A percentile compares a stretch with the other conserved stretches of the same genome.
Conservation (phyloP, 2,888 invertebrate genomes). For the Leptinotarsa haldemani region DNA sequence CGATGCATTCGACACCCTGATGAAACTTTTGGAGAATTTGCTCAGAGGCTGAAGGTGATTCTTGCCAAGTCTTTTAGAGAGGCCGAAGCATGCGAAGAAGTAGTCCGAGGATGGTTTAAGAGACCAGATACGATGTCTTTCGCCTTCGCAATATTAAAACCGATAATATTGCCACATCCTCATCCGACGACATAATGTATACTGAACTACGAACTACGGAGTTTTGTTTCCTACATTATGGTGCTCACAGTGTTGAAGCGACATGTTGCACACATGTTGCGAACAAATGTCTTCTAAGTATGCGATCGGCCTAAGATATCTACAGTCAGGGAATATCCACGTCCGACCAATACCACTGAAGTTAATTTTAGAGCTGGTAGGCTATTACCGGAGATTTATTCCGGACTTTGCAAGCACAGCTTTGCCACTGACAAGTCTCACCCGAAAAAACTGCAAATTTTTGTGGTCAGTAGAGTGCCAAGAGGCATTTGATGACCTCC, state of each 20-base stretch:
- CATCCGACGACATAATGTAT: neutral
- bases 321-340: slow-evolving; percentile 29
- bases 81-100: too few relatives aligned
- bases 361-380: slow-evolving; percentile 46
- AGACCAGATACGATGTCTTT: too few relatives aligned
- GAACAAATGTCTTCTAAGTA: slow-evolving; percentile 4
- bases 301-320: slow-evolving; percentile 29
- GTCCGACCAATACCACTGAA: slow-evolving; percentile 29
- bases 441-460: slow-evolving; percentile 33
- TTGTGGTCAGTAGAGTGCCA: slow-evolving; percentile 29
- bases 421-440: slow-evolving; percentile 33
- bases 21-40: too few relatives aligned
- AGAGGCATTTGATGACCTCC: slow-evolving; percentile 34
- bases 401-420: slow-evolving; percentile 29
- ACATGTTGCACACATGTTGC: neutral
- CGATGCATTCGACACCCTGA: too few relatives aligned
- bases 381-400: slow-evolving; percentile 39
- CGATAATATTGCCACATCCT: neutral
- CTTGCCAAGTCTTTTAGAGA: too few relatives aligned
- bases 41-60: too few relatives aligned
- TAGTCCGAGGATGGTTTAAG: too few relatives aligned
- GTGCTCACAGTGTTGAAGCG: neutral
- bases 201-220: neutral
- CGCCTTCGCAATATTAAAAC: neutral
- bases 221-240: slow-evolving; percentile 4